Evolutionary conservation across 2,888 invertebrate genomes (phyloP), one percentile per base, ranked within the genome.

Genomic region (Apamea monoglypha): DNA sequence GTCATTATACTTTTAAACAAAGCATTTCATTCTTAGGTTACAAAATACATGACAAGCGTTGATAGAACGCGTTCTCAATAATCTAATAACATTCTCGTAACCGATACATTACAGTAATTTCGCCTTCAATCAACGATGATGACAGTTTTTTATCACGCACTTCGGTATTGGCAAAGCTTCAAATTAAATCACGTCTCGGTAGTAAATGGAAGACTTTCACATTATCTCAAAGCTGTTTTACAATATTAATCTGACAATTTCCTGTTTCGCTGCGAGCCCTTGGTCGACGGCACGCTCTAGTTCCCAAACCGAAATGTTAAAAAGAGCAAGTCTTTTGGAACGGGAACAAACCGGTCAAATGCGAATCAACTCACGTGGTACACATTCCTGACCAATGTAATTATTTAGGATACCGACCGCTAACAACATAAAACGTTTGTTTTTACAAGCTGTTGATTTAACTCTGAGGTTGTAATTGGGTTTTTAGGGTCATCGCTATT

Each of bases 301-400:
- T 95, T 95, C 90, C 89, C 87, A 93, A 92, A 92, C 93, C 93
- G 92, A 94, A 93, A 92, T 89, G 92, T 90, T 92, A 88, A 91
- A 89, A 91, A 90, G 88, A 90, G 85, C 90, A 86, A 90, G 91
- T 91, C 89, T 91, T 88, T 85, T 81, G 89, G 88, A 91, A 92
- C 92, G 91, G 92, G 92, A 92, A 91, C 91, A 91, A 87, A 86
- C 83, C 73, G 82, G 82, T 82, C 76, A 82, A 82, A 90, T 82
- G 81, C 83, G 80, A 80, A 85, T 79, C 80, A 85, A 70, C 73
- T 74, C 70, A 73, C 79, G 80, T 76, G 81, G 64, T 77, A 73
- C 53, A 76, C 76, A 85, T 88, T 83, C 63, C 77, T 70, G 67
- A 71, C 73, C 73, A 75, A 82, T 77, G 77, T 78, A 78, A 84